Base-by-base conservation (phyloP, 1,140 invertebrate genomes). In the Sminthurides bifidus region DNA sequence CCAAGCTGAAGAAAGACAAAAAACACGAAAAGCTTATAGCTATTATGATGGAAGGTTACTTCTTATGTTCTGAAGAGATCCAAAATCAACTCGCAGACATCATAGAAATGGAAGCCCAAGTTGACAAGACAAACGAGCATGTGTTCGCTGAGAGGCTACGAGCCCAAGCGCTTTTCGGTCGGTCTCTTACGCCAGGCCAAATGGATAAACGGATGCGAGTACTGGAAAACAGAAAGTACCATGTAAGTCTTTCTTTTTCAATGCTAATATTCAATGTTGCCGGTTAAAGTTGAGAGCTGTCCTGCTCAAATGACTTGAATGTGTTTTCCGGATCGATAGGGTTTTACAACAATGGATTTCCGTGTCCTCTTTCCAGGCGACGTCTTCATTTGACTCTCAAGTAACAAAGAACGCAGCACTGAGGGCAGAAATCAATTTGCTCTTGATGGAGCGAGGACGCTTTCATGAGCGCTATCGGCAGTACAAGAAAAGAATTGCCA, bases 41-140 rank as follows among this genome's bases (percentile, higher is more conserved):
- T 14, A 35, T 30, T 0, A 46, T 58, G 14, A 15, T 64, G 3
- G 48, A 57, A 15, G 30, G 3, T 2, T 64, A 55, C 31, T 53
- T 52, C 21, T 19, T 54, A 17, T 57, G 58, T 35, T 44, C 54
- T 14, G 38, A 24, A 0, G 46, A 56, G 17, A 61, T 61, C 8
- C 49, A 55, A 14, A 4, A 19, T 14, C 35, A 49, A 15, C 38
- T 64, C 19, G 26, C 21, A 0, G 38, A 38, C 4, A 59, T 64
- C 27, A 41, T 29, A 12, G 63, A 61, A 58, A 59, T 64, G 56
- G 63, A 64, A 41, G 30, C 48, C 14, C 56, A 64, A 24, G 63
- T 64, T 3, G 56, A 59, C 23, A 59, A 56, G 48, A 64, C 58
- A 17, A 56, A 50, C 8, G 27, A 57, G 38, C 35, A 51, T 21